Conservation (phyloP, 2,797 vertebrate species). For the Geotrypetes seraphini region DNA sequence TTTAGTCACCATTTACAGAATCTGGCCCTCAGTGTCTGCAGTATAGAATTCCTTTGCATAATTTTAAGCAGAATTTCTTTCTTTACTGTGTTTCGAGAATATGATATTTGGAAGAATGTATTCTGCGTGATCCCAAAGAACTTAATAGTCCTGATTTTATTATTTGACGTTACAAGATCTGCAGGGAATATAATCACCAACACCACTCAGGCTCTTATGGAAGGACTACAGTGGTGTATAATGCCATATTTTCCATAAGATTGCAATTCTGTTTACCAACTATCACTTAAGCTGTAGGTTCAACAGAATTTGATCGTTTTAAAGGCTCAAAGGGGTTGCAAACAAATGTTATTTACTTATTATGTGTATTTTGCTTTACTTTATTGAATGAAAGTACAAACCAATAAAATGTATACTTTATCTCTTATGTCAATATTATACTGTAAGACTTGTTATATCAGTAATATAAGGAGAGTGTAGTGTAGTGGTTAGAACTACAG, state of each 20-base stretch:
- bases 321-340: conserved; percentile 20
- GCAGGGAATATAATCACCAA: conserved; percentile 27
- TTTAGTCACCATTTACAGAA: no score
- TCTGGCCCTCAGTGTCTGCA: conserved; percentile 9
- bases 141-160: conserved; percentile 33
- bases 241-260: no score
- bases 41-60: background rate
- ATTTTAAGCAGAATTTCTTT: no score
- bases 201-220: conserved; percentile 11
- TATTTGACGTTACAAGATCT: conserved; percentile 11
- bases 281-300: conserved; percentile 27
- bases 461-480: no score
- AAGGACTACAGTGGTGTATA: conserved; percentile 37
- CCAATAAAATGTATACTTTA: conserved; percentile 25
- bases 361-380: conserved; percentile 30
- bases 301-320: conserved; percentile 19
- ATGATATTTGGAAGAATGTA: conserved; percentile 15
- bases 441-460: no score
- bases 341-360: conserved; percentile 24
- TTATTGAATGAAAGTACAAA: conserved; percentile 16
- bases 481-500: no score
- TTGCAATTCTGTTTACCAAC: conserved; percentile 31
- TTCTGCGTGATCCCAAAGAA: conserved; percentile 23
- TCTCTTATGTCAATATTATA: no score
- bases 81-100: conserved; percentile 16